Percentiles rank a stretch among this genome's conserved stretches.
These are phyloP conservation scores for Chlorospingus flavigularis DNA, from an alignment of 2,797 vertebrate genomes.

Conservation along the genomic window DNA sequence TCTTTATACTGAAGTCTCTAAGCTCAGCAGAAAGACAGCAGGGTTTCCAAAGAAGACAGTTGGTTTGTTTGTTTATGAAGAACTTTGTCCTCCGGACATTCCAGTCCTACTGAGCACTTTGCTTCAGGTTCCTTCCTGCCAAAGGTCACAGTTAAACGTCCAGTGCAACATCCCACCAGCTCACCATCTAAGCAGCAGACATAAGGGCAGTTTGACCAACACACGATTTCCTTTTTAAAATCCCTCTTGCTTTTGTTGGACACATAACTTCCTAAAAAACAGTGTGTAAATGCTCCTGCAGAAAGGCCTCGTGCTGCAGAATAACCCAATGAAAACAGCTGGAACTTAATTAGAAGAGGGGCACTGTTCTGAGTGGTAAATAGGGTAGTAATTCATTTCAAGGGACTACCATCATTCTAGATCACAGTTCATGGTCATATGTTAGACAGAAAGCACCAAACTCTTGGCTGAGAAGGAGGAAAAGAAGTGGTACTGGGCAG, in stretches of 20 bases:
- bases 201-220: background rate
- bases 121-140: slow-evolving; percentile 9
- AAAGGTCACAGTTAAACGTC: slow-evolving; percentile 13
- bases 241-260: background rate
- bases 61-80: slow-evolving; percentile 27
- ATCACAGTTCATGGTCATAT: background rate
- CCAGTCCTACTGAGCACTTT: slow-evolving; percentile 5
- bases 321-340: background rate
- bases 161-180: background rate
- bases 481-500: background rate
- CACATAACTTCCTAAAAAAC: background rate
- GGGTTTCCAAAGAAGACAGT: slow-evolving; percentile 1
- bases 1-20: background rate
- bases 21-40: slow-evolving; percentile 19
- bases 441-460: background rate
- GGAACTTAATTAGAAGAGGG: background rate
- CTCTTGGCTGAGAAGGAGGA: background rate
- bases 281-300: background rate
- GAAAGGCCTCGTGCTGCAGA: background rate
- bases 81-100: slow-evolving; percentile 10
- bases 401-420: background rate
- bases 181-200: background rate
- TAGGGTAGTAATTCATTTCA: background rate
- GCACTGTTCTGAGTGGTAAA: background rate
- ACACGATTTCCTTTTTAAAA: background rate